phyloP scores from a whole-genome alignment of 2,113 vertebrate species.

The Actenoides hombroni region DNA sequence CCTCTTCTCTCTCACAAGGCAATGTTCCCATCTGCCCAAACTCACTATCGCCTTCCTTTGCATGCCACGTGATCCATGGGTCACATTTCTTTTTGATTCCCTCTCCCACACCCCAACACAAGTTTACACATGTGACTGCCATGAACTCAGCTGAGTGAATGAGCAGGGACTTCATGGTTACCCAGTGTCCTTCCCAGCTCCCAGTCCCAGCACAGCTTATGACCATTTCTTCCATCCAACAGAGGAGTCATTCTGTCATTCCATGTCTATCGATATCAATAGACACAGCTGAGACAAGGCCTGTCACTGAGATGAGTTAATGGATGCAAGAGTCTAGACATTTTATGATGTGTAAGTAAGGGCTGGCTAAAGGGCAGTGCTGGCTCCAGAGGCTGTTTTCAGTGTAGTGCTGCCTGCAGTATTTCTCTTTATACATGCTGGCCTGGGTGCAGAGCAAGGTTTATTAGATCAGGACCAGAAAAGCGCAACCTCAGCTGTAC shows the following conservation, averaged over 20 bases:
- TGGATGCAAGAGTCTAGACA: not conserved
- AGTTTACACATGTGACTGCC: fast-evolving
- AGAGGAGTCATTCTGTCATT: not conserved
- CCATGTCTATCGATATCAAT: not conserved
- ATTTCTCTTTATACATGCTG: not conserved
- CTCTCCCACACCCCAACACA: not conserved
- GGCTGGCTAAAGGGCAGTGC: not conserved
- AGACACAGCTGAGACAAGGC: not conserved
- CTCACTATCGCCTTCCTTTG: not conserved
- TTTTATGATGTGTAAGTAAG: not conserved
- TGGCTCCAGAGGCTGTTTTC: not conserved
- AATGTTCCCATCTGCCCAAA: not conserved
- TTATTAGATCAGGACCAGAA: not conserved
- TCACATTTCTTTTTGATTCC: not conserved
- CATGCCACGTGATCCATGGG: not conserved
- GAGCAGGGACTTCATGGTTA: not conserved
- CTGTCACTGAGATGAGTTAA: not conserved
- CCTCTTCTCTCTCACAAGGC: not conserved
- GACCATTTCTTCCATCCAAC: not conserved
- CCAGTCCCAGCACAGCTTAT: not conserved
- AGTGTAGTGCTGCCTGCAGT: not conserved
- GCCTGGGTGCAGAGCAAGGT: not conserved
- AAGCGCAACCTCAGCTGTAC: not conserved
- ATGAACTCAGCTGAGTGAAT: not conserved
- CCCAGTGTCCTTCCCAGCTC: not conserved